These are phyloP conservation scores for Orientallactaga bullata DNA, from an alignment of 2,113 vertebrate genomes.

Conservation along the genomic window DNA sequence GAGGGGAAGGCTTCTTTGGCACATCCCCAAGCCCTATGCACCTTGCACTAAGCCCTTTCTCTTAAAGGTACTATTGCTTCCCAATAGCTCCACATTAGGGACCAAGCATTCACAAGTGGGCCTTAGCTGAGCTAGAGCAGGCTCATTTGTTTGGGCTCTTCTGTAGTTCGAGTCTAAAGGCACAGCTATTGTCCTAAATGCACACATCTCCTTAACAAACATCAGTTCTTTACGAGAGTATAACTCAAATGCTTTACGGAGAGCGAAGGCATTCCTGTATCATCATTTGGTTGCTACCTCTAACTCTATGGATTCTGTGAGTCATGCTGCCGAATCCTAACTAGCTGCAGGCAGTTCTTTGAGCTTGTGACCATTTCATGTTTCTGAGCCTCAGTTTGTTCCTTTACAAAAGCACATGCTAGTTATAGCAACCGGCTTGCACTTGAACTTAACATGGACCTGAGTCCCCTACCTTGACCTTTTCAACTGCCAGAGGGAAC, in stretches of 20 bases:
- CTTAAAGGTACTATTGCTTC: too few species aligned
- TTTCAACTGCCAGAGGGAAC: background rate
- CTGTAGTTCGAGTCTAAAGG: background rate
- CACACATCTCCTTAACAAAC: background rate
- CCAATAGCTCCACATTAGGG: background rate
- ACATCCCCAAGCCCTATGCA: too few species aligned
- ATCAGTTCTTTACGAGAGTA: background rate
- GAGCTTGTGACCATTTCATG: background rate
- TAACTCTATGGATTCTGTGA: background rate
- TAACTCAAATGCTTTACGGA: background rate
- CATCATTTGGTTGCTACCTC: background rate
- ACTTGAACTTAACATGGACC: background rate
- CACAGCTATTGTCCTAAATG: background rate
- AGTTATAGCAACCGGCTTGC: conserved; percentile 3
- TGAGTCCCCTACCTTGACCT: background rate
- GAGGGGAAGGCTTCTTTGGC: background rate
- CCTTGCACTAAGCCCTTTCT: background rate
- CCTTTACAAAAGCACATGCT: background rate
- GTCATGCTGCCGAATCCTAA: too few species aligned
- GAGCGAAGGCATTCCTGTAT: background rate
- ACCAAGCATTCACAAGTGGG: background rate
- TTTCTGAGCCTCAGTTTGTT: background rate
- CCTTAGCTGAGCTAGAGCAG: background rate
- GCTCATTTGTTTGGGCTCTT: background rate
- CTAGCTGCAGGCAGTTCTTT: background rate